Base-by-base conservation (phyloP, 2,797 vertebrate genomes). In the Mus caroli region DNA sequence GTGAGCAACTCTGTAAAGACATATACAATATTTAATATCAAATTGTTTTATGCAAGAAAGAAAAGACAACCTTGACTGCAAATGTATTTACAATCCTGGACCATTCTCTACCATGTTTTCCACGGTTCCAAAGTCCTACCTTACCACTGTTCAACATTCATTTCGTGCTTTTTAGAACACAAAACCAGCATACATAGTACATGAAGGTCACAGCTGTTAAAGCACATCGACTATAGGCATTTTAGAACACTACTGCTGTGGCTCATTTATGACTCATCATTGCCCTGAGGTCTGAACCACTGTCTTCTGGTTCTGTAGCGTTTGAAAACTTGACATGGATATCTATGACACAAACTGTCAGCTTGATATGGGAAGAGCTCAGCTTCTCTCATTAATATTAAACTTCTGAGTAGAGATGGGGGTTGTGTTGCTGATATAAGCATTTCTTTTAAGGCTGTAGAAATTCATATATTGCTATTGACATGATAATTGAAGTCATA, bases 361-460 rank as follows among this genome's bases (percentile, higher is more conserved):
- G 82, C 56, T 75, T 92, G 43, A 15, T 92, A 10, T 69, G n/a
- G 93, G 71, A 86, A 93, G 77, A 95, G 89, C 73, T 98, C 95
- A 93, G 73, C 28, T 95, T 97, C 62, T 95, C 58, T 97, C 86
- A 97, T 98, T 94, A 97, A 97, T 97, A 97, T 97, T 97, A 98
- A 97, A 97, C 58, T 93, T 97, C 84, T 3, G 50, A 62, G 58
- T 15, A 69, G 24, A 28, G n/a, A 54, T 50, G 85, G 62, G 26
- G n/a, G 69, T 91, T 94, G 15, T 95, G 52, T 95, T 94, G 88
- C 94, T 97, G 92, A 96, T 97, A 96, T 28, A 90, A 94, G 94
- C 90, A 91, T 94, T 96, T 97, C 73, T 96, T 96, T 97, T 92
- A 92, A 92, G 76, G 69, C 92, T 93, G 64, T 94, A 96, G 79